These are phyloP conservation scores for Mesoligia furuncula DNA, from an alignment of 2,888 invertebrate species.

Conservation along the genomic window DNA sequence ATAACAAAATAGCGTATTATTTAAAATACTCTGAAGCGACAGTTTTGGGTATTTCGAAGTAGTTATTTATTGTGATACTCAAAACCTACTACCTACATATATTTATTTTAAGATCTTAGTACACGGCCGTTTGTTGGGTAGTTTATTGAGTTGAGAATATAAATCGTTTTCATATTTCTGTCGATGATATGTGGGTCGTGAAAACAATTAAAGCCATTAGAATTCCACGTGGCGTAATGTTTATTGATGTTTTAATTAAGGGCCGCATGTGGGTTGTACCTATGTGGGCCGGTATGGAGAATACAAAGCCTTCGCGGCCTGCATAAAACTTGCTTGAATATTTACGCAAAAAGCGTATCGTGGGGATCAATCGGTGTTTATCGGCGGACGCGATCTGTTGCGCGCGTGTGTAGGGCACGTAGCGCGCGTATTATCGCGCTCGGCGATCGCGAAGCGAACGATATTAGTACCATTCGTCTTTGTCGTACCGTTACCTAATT, in stretches of 20 bases:
- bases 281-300: constrained; percentile 69
- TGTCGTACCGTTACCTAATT: constrained; percentile 90
- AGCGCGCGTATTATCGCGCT: constrained; percentile 82
- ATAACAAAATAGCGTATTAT: constrained; percentile 74
- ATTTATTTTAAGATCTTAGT: constrained; percentile 25
- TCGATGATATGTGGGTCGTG: constrained; percentile 31
- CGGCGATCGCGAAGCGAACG: constrained; percentile 85
- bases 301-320: constrained; percentile 74
- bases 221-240: constrained; percentile 42
- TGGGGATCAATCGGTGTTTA: constrained; percentile 87
- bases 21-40: constrained; percentile 71
- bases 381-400: constrained; percentile 85
- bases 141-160: constrained; percentile 36
- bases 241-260: constrained; percentile 56
- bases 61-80: constrained; percentile 50
- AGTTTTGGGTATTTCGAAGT: constrained; percentile 62
- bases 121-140: constrained; percentile 1
- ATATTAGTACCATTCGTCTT: constrained; percentile 90
- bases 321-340: constrained; percentile 84
- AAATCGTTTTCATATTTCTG: constrained; percentile 47
- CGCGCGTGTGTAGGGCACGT: constrained; percentile 88
- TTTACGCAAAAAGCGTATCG: constrained; percentile 90
- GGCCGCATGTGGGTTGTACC: constrained; percentile 38
- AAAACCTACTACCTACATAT: constrained; percentile 16
- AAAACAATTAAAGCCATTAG: constrained; percentile 53